Evolutionary conservation across 2,113 vertebrate species (phyloP).

Genomic region (Dendrocopos noguchii): DNA sequence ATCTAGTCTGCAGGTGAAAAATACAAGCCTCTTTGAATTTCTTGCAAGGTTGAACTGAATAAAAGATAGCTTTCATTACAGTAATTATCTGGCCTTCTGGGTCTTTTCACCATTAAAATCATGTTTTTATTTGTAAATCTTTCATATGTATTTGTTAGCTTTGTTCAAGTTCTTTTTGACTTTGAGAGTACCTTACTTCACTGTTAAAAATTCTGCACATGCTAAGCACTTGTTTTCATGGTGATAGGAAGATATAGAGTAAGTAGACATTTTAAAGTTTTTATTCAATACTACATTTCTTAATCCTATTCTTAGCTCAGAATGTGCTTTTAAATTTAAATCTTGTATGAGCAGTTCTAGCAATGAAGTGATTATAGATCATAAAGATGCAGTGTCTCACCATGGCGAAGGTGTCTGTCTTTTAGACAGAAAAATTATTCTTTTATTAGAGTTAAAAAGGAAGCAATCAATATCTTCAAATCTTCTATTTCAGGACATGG

Average conservation of each 20-base stretch:
- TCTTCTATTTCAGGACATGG: constrained; percentile 47
- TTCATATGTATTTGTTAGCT: neutral
- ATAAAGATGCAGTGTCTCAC: neutral
- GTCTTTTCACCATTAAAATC: neutral
- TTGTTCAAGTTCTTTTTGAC: neutral
- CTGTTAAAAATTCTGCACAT: neutral
- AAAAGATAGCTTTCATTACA: neutral
- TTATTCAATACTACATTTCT: constrained; percentile 2
- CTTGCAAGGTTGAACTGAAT: neutral
- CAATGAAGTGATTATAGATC: neutral
- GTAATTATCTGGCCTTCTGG: neutral
- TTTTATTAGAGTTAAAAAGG: constrained; percentile 37
- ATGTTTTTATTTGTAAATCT: neutral
- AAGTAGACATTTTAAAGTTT: neutral
- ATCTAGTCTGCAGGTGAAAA: neutral
- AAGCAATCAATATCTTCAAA: constrained; percentile 40
- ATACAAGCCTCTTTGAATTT: neutral
- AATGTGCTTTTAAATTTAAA: constrained; percentile 18
- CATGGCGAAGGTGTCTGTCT: neutral
- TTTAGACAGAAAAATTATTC: constrained; percentile 24
- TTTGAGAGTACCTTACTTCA: neutral
- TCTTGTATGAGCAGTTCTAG: neutral
- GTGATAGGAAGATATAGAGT: neutral
- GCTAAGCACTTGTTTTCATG: neutral
- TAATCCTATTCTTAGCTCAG: neutral